Conservation (phyloP, 2,888 invertebrate species). For the Philhelius pedissequus region DNA sequence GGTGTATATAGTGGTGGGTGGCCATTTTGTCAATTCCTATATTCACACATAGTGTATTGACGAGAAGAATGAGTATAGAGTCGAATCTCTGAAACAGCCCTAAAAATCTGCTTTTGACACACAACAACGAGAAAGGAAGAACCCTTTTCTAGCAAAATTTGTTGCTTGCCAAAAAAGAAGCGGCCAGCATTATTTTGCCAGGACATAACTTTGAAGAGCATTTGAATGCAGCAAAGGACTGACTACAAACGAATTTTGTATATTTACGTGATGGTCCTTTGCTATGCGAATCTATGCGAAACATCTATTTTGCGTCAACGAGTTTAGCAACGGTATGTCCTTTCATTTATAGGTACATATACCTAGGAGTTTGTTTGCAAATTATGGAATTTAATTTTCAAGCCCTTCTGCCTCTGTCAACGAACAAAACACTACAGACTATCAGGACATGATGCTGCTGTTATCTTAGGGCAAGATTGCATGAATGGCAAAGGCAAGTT, state of each 20-base stretch:
- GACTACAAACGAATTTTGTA: not conserved
- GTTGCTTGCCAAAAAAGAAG: slow-evolving; percentile 37
- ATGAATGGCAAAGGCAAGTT: slow-evolving; percentile 13
- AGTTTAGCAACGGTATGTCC: not conserved
- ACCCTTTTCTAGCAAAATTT: slow-evolving; percentile 21
- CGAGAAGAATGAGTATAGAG: not conserved
- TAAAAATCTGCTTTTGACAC: slow-evolving; percentile 53
- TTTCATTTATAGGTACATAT: no score
- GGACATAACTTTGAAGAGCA: slow-evolving; percentile 12
- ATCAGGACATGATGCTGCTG: slow-evolving; percentile 52
- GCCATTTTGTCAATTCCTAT: slow-evolving; percentile 37
- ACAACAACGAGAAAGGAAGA: not conserved
- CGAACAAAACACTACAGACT: slow-evolving; percentile 28
- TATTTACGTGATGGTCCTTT: not conserved
- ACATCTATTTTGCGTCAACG: slow-evolving; percentile 8
- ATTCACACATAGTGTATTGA: not conserved
- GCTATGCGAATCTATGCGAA: slow-evolving; percentile 4
- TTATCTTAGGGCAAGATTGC: slow-evolving; percentile 48
- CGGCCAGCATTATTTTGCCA: slow-evolving; percentile 11
- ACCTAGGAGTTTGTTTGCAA: slow-evolving; percentile 45
- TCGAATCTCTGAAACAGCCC: not conserved
- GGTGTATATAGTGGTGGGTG: no score
- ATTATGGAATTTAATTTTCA: slow-evolving; percentile 63
- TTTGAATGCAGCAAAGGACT: slow-evolving; percentile 1
- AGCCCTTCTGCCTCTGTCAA: slow-evolving; percentile 26